Evolutionary conservation across 2,888 invertebrate genomes (phyloP), one percentile per base, ranked within the genome.

Genomic region (Phania funesta): DNA sequence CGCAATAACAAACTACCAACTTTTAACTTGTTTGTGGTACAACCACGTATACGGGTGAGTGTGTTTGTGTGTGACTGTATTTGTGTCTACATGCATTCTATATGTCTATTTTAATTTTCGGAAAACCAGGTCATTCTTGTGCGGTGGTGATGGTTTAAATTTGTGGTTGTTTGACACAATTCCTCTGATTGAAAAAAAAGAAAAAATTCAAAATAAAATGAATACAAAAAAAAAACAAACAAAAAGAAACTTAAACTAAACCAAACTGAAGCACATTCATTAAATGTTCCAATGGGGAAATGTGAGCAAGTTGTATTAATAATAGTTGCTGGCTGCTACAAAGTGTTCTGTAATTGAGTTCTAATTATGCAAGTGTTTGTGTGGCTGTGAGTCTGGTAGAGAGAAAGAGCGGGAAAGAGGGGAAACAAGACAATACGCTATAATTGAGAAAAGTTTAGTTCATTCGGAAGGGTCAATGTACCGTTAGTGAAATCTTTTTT

Each of bases 91-190:
- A 41, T 50, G 38, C 24, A 58, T 46, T 18, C 41, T 75, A 32
- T 64, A 71, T 71, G 62, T 83, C 82, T 82, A 78, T 82, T 82
- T 82, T 82, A 78, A 78, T 82, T 82, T 82, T 82, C 70, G 70
- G 78, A 82, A 82, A 82, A 82, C 82, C 82, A 82, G 82, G 82
- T 78, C 82, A 82, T 65, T 82, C 82, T 80, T 78, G 77, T 70
- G 75, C 56, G 78, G 70, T 77, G 79, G 65, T 52, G 60, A 77
- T 77, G 77, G 83, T 83, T 80, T 83, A 77, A 82, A 82, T 78
- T 82, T 82, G 82, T 82, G 82, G 82, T 82, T 78, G 78, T 82
- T 82, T 82, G 82, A 79, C 78, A 79, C 65, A 79, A 73, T 79
- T 79, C 71, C 58, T 73, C 65, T 41, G 50, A 65, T 71, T 60